Evolutionary conservation across 2,888 invertebrate genomes (phyloP).

Genomic region (Epirrhoe tristata): DNA sequence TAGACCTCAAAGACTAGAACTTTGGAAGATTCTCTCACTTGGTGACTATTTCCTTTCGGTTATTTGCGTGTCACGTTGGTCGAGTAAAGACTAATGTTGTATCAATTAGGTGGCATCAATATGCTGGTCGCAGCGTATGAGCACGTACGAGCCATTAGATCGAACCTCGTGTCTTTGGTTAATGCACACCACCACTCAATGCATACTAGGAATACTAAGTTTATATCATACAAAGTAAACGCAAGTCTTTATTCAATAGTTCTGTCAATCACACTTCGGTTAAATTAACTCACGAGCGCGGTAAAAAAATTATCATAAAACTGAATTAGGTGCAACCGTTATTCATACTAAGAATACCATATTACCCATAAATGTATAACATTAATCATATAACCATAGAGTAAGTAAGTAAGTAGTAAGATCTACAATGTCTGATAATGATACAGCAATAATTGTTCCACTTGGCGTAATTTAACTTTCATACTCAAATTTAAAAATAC

Average conservation of each 20-base stretch:
- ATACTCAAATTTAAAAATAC: too few relatives aligned
- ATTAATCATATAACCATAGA: slow-evolving; percentile 2
- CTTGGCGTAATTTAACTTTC: too few relatives aligned
- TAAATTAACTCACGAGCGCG: slow-evolving; percentile 22
- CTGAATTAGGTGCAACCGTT: slow-evolving; percentile 25
- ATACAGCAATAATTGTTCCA: too few relatives aligned
- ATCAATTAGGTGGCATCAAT: slow-evolving; percentile 65
- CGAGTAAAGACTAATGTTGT: slow-evolving; percentile 21
- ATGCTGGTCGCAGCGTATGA: slow-evolving; percentile 59
- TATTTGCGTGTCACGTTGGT: slow-evolving; percentile 15
- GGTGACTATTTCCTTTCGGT: neutral
- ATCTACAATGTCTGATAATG: neutral
- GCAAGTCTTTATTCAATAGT: neutral
- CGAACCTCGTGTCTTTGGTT: slow-evolving; percentile 49
- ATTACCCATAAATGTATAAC: slow-evolving; percentile 22
- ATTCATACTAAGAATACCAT: slow-evolving; percentile 22
- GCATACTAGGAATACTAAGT: slow-evolving; percentile 35
- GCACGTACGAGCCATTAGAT: slow-evolving; percentile 61
- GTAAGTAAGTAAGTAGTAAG: too few relatives aligned
- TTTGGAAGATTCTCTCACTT: neutral
- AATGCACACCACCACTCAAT: slow-evolving; percentile 34
- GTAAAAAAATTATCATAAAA: slow-evolving; percentile 25
- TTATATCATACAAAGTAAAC: neutral
- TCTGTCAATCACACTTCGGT: slow-evolving; percentile 14
- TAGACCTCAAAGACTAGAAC: slow-evolving; percentile 17